phyloP scores from a whole-genome alignment of 1,140 invertebrate genomes.

The Caenorhabditis remanei region DNA sequence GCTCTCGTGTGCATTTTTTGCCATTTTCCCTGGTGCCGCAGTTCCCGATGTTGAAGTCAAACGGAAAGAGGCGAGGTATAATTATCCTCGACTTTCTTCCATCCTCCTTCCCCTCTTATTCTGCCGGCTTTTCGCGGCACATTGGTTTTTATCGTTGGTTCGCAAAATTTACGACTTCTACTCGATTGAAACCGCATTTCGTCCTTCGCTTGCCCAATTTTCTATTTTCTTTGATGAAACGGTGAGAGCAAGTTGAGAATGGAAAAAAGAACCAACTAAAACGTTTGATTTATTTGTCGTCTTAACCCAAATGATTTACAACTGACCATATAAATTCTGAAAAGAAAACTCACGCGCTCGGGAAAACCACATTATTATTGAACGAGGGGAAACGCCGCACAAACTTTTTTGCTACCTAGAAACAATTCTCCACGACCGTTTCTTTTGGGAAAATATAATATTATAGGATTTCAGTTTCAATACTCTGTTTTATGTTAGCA shows the following conservation, averaged over 20 bases:
- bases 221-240: no score
- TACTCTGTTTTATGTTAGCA: no score
- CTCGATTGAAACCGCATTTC: constrained; percentile 34
- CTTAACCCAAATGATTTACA: no score
- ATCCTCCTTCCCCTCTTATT: constrained; percentile 4
- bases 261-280: neutral
- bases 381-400: no score
- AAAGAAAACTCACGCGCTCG: no score
- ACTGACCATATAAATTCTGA: no score
- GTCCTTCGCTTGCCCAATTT: neutral
- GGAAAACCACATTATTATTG: no score
- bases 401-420: no score
- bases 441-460: no score
- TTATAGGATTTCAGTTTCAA: no score
- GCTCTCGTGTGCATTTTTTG: neutral
- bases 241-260: neutral
- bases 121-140: constrained; percentile 2
- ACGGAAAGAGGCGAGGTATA: constrained; percentile 37
- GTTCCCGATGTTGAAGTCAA: neutral
- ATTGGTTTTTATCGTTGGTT: constrained; percentile 37
- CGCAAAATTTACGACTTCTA: constrained; percentile 16
- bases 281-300: neutral
- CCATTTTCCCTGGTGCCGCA: neutral
- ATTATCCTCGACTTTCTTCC: constrained; percentile 30
- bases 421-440: no score